Base-by-base conservation (phyloP, 2,888 invertebrate genomes). In the Morpho helenor region DNA sequence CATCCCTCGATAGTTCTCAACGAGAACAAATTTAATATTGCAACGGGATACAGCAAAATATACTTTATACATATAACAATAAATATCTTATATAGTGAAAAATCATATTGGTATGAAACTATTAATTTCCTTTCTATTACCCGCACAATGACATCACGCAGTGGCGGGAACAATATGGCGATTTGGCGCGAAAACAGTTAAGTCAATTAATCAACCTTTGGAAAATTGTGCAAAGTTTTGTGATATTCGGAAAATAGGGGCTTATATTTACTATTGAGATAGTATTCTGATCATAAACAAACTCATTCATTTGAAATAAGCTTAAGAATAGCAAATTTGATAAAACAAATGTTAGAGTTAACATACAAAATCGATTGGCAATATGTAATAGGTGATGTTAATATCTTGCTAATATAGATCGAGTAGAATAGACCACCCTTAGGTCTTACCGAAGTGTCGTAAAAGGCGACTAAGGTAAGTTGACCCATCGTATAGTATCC, bases 81-180 rank as follows among this genome's bases (percentile, higher is more conserved):
- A 71, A 74, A 70, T 67, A 61, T 55, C 47, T 59, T 43, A 22
- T 52, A 10, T 41, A 44, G 46, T 53, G 58, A 41, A 59, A 59
- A 52, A 66, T 53, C 62, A 68, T 10, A 43, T 71, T 76, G 72
- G 72, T 68, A 70, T 69, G 75, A 76, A 79, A 84, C 84, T 83
- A 84, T 80, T 82, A 81, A 87, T 87, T 87, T 87, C 85, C 86
- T 82, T 81, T 82, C 79, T 79, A 84, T 85, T 83, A 80, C 75
- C 59, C 64, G 65, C 70, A 87, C 82, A 87, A 86, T 84, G 77
- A 80, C 82, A 78, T 82, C 84, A 84, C 70, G 77, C 70, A 63
- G 80, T 70, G 80, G 69, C 69, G 74, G 71, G 73, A 81, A 86
- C 86, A 87, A 84, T 82, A 79, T 80, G 76, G 75, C 70, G 75